phyloP scores from a whole-genome alignment of 2,888 invertebrate species.

The Odontothrips loti region DNA sequence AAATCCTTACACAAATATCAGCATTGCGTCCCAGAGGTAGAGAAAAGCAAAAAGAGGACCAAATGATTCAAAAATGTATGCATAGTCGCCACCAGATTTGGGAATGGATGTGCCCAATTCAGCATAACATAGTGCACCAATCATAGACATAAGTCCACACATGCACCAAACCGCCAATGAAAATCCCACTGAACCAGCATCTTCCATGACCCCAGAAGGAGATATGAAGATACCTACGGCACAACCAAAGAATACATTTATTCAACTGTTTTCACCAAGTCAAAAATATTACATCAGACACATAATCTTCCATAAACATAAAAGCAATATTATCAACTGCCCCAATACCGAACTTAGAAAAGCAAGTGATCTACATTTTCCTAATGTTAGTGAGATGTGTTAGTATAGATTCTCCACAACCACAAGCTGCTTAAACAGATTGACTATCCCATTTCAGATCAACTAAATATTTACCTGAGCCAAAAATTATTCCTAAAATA shows the following conservation, averaged over 20 bases:
- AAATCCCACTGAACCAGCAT: constrained; percentile 85
- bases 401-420: not conserved
- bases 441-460: not conserved
- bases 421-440: not conserved
- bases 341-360: no score
- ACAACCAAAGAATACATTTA: not conserved
- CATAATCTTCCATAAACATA: no score
- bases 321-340: no score
- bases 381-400: no score
- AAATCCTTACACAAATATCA: constrained; percentile 85
- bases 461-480: constrained; percentile 60
- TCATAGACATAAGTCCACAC: constrained; percentile 83
- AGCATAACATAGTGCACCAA: constrained; percentile 95
- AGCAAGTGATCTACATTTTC: no score
- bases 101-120: constrained; percentile 88
- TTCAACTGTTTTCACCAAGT: not conserved
- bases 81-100: constrained; percentile 95
- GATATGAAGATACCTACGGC: constrained; percentile 86
- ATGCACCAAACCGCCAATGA: constrained; percentile 82
- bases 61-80: constrained; percentile 89
- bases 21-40: constrained; percentile 94
- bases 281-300: not conserved
- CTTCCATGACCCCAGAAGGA: constrained; percentile 86
- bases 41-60: constrained; percentile 89
- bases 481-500: constrained; percentile 90